Base-by-base conservation (phyloP, 2,888 invertebrate genomes). In the Hemicrepidius hirtus region DNA sequence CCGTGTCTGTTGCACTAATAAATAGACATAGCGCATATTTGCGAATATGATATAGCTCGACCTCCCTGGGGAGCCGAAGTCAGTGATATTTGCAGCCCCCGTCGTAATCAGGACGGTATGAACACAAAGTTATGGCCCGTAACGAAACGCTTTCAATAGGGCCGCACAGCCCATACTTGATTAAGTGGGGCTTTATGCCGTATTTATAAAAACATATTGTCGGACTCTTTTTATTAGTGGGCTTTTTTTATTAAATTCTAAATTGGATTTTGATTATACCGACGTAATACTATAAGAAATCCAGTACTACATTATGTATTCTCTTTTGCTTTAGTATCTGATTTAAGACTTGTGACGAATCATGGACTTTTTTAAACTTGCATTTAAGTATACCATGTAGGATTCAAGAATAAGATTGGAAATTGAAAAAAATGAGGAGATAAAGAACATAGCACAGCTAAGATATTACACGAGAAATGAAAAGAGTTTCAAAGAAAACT, bases 21-120 rank as follows among this genome's bases (percentile, higher is more conserved):
- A 77, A 78, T 70, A 69, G 76, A 73, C 75, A 76, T 74, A 69
- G 78, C 74, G 78, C 75, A 76, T 78, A 77, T 78, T 77, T 75
- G 77, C 73, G 77, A 20, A 60, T 60, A 76, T 78, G 77, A 78
- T 79, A 79, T 79, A 79, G 75, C 71, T 68, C 64, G 87, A 87
- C 85, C 86, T 84, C 90, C 89, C 89, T 87, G 82, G 84, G 90
- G 88, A 87, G 87, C 88, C 88, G 88, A 88, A 91, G 89, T 90
- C 91, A 90, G 88, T 91, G 91, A 90, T 91, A 91, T 91, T 91
- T 91, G 90, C 89, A 90, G 87, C 90, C 85, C 86, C 80, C 80
- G 81, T 81, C 79, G 83, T 84, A 85, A 86, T 86, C 85, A 85
- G 83, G 84, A 77, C 80, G 73, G 79, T 80, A 80, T 79, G 79